These are phyloP conservation scores for Halictus rubicundus DNA, from an alignment of 1,140 invertebrate genomes.

Conservation along the genomic window DNA sequence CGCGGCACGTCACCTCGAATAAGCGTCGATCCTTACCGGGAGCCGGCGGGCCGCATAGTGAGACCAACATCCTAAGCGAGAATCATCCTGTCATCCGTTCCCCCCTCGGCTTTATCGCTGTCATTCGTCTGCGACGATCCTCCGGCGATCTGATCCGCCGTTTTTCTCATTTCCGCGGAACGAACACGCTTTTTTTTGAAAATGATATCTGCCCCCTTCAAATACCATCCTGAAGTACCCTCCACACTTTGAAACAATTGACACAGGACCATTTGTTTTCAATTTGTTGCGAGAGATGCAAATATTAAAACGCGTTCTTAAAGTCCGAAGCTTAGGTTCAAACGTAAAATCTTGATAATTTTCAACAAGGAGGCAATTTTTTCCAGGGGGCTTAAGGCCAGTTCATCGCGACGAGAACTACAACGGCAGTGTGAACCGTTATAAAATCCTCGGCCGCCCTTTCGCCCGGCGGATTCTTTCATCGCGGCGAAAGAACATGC, in stretches of 20 bases:
- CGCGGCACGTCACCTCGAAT: neutral
- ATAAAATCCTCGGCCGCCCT: conserved; percentile 4
- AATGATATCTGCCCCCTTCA: neutral
- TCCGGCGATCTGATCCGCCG: neutral
- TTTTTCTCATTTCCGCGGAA: conserved; percentile 27
- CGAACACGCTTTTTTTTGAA: neutral
- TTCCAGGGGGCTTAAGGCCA: neutral
- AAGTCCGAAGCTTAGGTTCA: too few relatives aligned
- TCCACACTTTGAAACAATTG: too few relatives aligned
- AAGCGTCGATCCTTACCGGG: neutral
- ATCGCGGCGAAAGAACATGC: neutral
- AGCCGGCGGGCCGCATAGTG: neutral
- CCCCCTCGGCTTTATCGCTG: conserved; percentile 36
- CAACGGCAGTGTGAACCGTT: conserved; percentile 15
- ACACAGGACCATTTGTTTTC: too few relatives aligned
- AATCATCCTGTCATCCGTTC: conserved; percentile 29
- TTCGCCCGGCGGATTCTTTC: neutral
- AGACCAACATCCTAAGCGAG: conserved; percentile 4
- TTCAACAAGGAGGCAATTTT: too few relatives aligned
- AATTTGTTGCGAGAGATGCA: too few relatives aligned
- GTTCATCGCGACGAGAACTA: conserved; percentile 2
- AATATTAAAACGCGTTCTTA: too few relatives aligned
- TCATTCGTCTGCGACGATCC: conserved; percentile 33
- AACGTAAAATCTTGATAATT: too few relatives aligned
- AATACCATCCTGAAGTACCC: too few relatives aligned